phyloP scores from a whole-genome alignment of 2,113 vertebrate species.

The Rhinolophus ferrumequinum region DNA sequence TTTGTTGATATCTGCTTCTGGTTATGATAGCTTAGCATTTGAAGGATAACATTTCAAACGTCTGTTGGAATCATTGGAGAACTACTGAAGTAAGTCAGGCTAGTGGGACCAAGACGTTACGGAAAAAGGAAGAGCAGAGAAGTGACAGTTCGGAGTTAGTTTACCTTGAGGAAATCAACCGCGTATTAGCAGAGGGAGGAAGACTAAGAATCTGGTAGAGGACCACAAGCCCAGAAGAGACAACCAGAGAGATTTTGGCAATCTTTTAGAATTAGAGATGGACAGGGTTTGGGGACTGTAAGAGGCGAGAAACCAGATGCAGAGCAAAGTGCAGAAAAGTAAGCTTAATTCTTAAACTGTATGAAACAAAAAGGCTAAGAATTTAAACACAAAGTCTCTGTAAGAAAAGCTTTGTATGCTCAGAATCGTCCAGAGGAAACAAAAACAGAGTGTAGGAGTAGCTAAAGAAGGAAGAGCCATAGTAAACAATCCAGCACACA shows the following conservation, averaged over 20 bases:
- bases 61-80: not conserved
- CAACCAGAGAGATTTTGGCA: not conserved
- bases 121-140: not conserved
- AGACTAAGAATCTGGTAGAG: not conserved
- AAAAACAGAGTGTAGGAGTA: not conserved
- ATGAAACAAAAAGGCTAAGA: not conserved
- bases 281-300: not conserved
- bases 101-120: not conserved
- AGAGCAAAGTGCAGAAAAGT: not conserved
- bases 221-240: not conserved
- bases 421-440: not conserved
- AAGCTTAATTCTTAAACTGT: not conserved
- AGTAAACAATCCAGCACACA: not conserved
- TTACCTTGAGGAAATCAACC: fast-evolving
- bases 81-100: not conserved
- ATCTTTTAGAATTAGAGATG: not conserved
- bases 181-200: not conserved
- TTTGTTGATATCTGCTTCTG: not conserved
- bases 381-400: not conserved
- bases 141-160: not conserved
- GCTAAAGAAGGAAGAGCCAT: not conserved
- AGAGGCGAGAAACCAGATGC: not conserved
- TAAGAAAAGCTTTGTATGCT: not conserved
- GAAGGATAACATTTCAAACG: not conserved
- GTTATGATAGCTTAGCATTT: not conserved